Conservation (phyloP, 2,797 vertebrate genomes). For the Coregonus suidteri region DNA sequence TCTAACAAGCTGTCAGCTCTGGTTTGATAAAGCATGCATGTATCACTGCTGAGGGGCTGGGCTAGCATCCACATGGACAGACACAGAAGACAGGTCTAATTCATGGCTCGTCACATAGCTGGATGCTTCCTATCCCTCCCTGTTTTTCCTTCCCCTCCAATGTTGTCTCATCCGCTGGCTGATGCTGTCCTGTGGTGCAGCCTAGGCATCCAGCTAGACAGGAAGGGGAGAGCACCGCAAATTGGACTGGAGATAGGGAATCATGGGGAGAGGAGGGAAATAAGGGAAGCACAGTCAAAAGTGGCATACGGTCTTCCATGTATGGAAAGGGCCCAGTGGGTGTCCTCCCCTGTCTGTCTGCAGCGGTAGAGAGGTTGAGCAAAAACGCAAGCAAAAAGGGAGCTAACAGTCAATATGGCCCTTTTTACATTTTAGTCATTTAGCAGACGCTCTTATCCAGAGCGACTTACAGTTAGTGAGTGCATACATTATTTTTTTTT, state of each 20-base stretch:
- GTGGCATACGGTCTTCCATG: not conserved
- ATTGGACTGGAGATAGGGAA: not conserved
- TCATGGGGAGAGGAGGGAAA: not conserved
- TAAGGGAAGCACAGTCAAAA: not conserved
- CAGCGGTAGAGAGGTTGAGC: not conserved
- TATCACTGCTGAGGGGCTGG: constrained; percentile 49
- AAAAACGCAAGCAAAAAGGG: not conserved
- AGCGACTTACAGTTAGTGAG: too few relatives aligned
- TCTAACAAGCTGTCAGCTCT: constrained; percentile 76
- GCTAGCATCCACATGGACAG: constrained; percentile 47
- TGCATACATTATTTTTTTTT: too few relatives aligned
- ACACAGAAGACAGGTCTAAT: constrained; percentile 55
- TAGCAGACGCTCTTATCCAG: too few relatives aligned
- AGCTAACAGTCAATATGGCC: not conserved
- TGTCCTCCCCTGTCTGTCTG: not conserved
- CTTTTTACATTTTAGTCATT: not conserved
- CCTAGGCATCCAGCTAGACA: not conserved
- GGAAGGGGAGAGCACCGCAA: too few relatives aligned
- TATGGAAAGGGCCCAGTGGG: not conserved
- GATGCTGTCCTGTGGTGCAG: not conserved
- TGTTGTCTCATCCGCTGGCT: not conserved
- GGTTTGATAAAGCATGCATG: constrained; percentile 70
- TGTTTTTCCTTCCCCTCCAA: not conserved
- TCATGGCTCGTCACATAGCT: constrained; percentile 22
- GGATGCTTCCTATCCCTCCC: too few relatives aligned